Percentiles rank a stretch among this genome's conserved stretches.
These are phyloP conservation scores for Arremon brunneinucha DNA, from an alignment of 2,797 vertebrate genomes.

Conservation along the genomic window DNA sequence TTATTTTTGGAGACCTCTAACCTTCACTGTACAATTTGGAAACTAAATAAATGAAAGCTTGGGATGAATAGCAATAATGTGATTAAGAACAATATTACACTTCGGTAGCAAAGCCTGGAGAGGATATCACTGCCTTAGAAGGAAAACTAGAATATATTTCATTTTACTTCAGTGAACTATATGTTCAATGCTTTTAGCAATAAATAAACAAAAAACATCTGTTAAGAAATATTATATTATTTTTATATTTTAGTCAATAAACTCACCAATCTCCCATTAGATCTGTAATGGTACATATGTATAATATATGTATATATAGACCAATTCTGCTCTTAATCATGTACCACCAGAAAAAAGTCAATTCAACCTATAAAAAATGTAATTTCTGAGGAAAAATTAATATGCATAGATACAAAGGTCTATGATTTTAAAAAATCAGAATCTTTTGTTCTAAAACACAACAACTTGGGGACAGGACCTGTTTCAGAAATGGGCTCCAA, in stretches of 20 bases:
- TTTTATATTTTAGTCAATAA: neutral
- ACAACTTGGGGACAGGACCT: fast-evolving
- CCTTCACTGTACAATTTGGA: neutral
- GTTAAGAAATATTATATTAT: neutral
- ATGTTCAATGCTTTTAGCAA: neutral
- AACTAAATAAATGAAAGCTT: neutral
- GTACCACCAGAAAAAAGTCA: neutral
- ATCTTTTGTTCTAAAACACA: neutral
- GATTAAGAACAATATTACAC: neutral
- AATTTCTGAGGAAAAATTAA: neutral
- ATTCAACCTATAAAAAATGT: neutral
- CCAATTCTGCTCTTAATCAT: neutral
- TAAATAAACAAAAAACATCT: neutral
- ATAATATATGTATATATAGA: neutral
- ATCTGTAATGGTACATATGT: neutral
- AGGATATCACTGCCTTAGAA: neutral
- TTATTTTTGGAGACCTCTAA: neutral
- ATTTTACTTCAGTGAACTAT: neutral
- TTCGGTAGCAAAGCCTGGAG: neutral
- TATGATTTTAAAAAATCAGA: neutral
- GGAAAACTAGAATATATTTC: neutral
- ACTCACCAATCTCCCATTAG: neutral
- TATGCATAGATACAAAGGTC: neutral
- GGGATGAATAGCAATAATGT: neutral
- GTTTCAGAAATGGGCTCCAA: neutral